Percentiles rank a stretch among this genome's conserved stretches.
phyloP scores from a whole-genome alignment of 2,888 invertebrate species.

The Nomada fucata region DNA sequence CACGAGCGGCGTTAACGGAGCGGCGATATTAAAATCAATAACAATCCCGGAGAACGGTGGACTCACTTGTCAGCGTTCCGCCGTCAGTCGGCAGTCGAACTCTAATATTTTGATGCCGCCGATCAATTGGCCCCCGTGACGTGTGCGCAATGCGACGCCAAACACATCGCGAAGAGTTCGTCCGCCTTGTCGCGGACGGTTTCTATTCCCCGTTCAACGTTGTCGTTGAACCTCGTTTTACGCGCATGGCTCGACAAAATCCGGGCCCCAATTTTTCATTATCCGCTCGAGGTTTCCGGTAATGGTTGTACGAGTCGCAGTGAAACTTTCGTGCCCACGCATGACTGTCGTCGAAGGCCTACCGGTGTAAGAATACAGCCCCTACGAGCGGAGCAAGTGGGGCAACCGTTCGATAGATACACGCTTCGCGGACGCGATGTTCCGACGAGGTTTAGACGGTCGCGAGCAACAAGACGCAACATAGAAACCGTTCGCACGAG shows the following conservation, averaged over 20 bases:
- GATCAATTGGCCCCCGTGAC: conserved; percentile 53
- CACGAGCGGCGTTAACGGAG: conserved; percentile 23
- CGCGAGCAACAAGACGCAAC: conserved; percentile 13
- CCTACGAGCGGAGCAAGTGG: neutral
- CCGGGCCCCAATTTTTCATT: neutral
- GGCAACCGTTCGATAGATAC: neutral
- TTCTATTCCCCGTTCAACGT: neutral
- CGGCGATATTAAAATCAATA: conserved; percentile 54
- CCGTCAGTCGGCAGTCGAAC: conserved; percentile 39
- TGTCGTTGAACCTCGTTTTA: too few species aligned
- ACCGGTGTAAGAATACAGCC: too few species aligned
- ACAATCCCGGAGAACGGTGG: conserved; percentile 23
- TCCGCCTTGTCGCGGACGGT: neutral
- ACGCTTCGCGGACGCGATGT: neutral
- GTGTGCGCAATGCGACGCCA: conserved; percentile 31
- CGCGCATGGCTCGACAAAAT: too few species aligned
- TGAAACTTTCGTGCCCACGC: too few species aligned
- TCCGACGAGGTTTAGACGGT: conserved; percentile 17
- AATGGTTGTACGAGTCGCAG: too few species aligned
- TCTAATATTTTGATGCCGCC: conserved; percentile 59
- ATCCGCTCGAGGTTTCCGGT: too few species aligned
- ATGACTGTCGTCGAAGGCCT: too few species aligned
- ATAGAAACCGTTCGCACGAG: conserved; percentile 13
- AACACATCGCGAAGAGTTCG: conserved; percentile 47
- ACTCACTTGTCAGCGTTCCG: conserved; percentile 29